Base-by-base conservation (phyloP, 2,888 invertebrate genomes). In the Melikaiella ostensackeni region DNA sequence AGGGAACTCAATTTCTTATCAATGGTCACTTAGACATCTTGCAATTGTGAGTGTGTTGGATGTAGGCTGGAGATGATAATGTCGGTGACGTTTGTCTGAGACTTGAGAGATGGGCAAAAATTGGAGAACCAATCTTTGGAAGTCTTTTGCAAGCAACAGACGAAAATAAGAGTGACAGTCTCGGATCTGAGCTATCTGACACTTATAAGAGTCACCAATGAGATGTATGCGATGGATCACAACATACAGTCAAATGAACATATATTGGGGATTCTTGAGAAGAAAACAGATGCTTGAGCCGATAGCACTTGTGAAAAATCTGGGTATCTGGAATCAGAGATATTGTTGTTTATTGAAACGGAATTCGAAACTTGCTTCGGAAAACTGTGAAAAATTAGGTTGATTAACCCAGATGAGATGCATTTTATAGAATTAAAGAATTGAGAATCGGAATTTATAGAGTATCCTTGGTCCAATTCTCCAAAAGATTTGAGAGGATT, bases 1-100 rank as follows among this genome's bases (percentile, higher is more conserved):
- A 57, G 57, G 57, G 57, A 13, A 6, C 57, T 57, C 57, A 24
- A 57, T 57, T 57, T 57, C 57, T 57, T 57, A 57, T 57, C 57
- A 57, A 57, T 57, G 57, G 57, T 24, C 24, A 24, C 21, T 11
- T 24, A 57, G 24, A 21, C 11, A 57, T 11, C 24, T 57, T 57
- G 57, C 57, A 24, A 24, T 11, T 57, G 57, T 57, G n/a, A 50
- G n/a, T 50, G 57, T 57, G 11, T 57, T 57, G 24, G 57, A 57
- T 57, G 57, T 57, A 57, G 57, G 57, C 24, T 57, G 57, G 24
- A 57, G 24, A 24, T 57, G 57, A 57, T 24, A 24, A 21, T 57
- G 57, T 24, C 21, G 21, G 57, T 24, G 57, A 21, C 24, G 24
- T 57, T 57, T 13, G 57, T 5, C 9, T 11, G 24, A 57, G 13